Evolutionary conservation across 2,113 vertebrate species (phyloP).

Genomic region (Cyanoliseus patagonus): DNA sequence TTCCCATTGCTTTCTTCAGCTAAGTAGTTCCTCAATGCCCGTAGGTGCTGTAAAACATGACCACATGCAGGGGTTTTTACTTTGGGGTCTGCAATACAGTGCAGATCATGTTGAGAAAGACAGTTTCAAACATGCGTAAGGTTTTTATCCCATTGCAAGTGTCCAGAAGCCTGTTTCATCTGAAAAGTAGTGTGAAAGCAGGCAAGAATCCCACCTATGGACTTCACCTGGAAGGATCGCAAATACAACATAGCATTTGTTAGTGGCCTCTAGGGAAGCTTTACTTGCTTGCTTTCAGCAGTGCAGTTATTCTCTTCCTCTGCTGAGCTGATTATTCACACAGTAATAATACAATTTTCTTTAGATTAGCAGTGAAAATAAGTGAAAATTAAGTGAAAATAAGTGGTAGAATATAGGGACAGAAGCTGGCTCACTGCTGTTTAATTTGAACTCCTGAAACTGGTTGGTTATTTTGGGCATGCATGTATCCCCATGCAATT

Average conservation of each 20-base stretch:
- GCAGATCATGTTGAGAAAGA: not conserved
- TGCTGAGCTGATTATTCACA: not conserved
- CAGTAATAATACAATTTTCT: not conserved
- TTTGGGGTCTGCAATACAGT: not conserved
- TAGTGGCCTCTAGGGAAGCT: not conserved
- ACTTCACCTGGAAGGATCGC: not conserved
- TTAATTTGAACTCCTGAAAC: not conserved
- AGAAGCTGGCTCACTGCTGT: not conserved
- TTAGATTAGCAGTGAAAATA: not conserved
- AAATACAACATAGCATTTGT: not conserved
- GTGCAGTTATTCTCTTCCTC: not conserved
- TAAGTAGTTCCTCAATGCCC: not conserved
- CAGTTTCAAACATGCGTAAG: accelerated
- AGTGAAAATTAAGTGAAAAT: not conserved
- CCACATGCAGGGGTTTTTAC: not conserved
- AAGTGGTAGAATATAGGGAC: not conserved
- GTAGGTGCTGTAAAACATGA: not conserved
- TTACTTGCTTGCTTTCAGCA: not conserved
- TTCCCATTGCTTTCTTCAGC: not conserved
- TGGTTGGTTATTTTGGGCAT: not conserved
- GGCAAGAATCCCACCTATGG: not conserved
- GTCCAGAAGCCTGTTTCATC: not conserved
- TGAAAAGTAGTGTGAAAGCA: not conserved
- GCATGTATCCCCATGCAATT: not conserved
- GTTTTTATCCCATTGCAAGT: not conserved